Conservation (phyloP, 2,888 invertebrate genomes). For the Ormyrus rosae region DNA sequence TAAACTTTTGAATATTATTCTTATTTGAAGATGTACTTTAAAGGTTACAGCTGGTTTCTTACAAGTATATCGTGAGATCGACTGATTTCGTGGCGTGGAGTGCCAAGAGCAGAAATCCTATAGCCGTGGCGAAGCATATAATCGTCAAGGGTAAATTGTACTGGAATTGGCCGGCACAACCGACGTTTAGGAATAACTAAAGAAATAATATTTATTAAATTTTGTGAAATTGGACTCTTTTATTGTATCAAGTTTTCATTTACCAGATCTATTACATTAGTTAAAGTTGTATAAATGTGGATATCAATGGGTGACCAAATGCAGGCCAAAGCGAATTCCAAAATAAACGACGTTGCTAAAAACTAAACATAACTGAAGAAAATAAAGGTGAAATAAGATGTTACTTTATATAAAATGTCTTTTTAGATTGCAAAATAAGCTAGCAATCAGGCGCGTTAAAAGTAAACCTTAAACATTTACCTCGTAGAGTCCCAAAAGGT, state of each 20-base stretch:
- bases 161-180: conserved; percentile 31
- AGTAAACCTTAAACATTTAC: conserved; percentile 49
- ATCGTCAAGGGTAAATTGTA: conserved; percentile 59
- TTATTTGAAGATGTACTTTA: too few relatives aligned
- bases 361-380: conserved; percentile 60
- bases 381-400: too few relatives aligned
- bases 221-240: not conserved
- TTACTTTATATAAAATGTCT: too few relatives aligned
- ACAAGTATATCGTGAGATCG: conserved; percentile 61
- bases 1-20: too few relatives aligned
- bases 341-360: conserved; percentile 66
- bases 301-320: conserved; percentile 70
- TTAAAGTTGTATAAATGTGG: conserved; percentile 63
- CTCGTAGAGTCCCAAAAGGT: conserved; percentile 65
- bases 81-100: conserved; percentile 65
- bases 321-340: conserved; percentile 68
- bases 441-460: too few relatives aligned
- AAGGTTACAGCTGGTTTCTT: conserved; percentile 25
- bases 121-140: conserved; percentile 59
- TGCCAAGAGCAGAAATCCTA: conserved; percentile 61
- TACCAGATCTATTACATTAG: conserved; percentile 64
- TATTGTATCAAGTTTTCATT: conserved; percentile 40
- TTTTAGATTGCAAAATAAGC: too few relatives aligned
- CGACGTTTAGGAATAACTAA: not conserved
- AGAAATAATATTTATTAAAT: not conserved